Evolutionary conservation across 2,113 vertebrate genomes (phyloP).

Genomic region (Sialia sialis): DNA sequence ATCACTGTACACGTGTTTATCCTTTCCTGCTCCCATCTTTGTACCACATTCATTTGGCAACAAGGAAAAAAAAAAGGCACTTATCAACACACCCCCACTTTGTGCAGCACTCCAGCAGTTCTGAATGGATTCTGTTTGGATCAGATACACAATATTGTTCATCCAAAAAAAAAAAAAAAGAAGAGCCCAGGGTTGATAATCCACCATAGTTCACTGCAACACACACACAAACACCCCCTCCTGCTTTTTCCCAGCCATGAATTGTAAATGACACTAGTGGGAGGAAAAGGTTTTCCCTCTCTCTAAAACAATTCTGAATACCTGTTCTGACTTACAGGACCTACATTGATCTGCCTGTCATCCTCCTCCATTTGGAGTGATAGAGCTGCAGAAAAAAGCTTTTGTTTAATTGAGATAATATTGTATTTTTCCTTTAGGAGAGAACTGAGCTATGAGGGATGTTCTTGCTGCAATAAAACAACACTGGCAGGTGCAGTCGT

Average conservation of each 20-base stretch:
- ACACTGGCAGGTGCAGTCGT: not conserved
- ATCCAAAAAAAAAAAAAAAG: not conserved
- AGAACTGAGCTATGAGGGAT: not conserved
- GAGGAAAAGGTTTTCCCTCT: not conserved
- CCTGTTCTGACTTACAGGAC: not conserved
- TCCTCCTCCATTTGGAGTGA: not conserved
- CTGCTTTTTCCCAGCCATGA: not conserved
- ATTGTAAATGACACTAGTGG: not conserved
- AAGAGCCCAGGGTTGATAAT: not conserved
- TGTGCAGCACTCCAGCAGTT: not conserved
- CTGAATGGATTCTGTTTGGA: not conserved
- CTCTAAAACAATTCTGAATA: not conserved
- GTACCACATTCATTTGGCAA: not conserved
- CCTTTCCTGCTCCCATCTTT: not conserved
- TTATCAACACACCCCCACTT: not conserved
- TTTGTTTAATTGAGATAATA: constrained; percentile 44
- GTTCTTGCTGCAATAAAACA: not conserved
- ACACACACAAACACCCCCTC: not conserved
- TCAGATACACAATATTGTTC: not conserved
- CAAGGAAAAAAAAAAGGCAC: not conserved
- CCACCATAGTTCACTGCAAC: not conserved
- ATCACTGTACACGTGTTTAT: not conserved
- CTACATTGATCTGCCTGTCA: not conserved
- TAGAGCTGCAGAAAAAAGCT: not conserved
- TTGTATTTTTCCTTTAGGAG: not conserved